A percentile compares a stretch with the other conserved stretches of the same genome.
Conservation (phyloP, 2,797 vertebrate genomes). For the Eurystomus glaucurus region DNA sequence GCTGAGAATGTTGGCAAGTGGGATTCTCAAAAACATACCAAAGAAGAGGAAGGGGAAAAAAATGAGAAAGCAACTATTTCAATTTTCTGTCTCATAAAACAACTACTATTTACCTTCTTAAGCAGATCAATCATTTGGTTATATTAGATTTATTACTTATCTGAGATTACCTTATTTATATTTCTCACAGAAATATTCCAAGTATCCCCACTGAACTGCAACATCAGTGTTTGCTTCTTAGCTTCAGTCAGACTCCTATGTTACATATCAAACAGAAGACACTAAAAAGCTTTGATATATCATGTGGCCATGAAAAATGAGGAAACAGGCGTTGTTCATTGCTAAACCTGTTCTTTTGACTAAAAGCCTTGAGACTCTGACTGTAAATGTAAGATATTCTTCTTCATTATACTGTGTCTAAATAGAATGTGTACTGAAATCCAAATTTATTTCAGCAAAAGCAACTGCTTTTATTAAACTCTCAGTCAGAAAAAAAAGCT, state of each 20-base stretch:
- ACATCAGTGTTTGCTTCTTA: neutral
- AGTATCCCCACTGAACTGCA: neutral
- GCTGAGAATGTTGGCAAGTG: rapidly evolving
- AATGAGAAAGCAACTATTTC: neutral
- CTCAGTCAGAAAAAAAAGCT: neutral
- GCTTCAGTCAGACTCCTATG: neutral
- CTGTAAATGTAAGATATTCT: slow-evolving; percentile 12
- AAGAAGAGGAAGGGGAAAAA: neutral
- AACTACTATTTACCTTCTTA: neutral
- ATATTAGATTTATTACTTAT: neutral
- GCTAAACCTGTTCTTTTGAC: neutral
- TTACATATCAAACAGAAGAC: slow-evolving; percentile 2
- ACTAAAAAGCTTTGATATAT: neutral
- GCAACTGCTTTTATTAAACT: slow-evolving; percentile 1
- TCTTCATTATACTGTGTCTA: slow-evolving; percentile 6
- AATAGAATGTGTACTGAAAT: slow-evolving; percentile 7
- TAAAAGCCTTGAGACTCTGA: neutral
- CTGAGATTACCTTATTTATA: neutral
- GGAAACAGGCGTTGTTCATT: neutral
- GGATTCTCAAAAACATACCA: neutral
- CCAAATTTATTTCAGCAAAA: neutral
- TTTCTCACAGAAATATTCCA: neutral
- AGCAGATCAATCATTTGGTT: neutral
- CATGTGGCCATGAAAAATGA: slow-evolving; percentile 23
- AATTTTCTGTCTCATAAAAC: neutral